These are phyloP conservation scores for Sakesphorus luctuosus DNA, from an alignment of 2,113 vertebrate genomes.

Conservation along the genomic window DNA sequence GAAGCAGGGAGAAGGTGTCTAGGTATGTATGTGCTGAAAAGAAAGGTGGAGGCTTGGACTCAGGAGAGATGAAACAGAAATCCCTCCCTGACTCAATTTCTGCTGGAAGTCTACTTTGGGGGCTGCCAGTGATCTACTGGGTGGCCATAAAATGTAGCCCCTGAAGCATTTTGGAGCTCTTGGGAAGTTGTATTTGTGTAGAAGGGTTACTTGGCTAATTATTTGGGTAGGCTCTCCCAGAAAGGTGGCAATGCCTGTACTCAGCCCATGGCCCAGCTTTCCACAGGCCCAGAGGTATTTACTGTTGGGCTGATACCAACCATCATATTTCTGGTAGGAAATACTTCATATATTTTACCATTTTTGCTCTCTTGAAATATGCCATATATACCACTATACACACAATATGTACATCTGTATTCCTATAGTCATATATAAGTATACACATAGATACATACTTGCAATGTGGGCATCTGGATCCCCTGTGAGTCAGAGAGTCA, in stretches of 20 bases:
- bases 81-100: background rate
- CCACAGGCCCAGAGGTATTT: background rate
- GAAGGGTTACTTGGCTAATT: background rate
- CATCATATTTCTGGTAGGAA: background rate
- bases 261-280: background rate
- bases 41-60: background rate
- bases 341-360: background rate
- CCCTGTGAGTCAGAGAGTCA: background rate
- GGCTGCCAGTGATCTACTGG: background rate
- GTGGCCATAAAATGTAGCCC: background rate
- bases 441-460: background rate
- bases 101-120: background rate
- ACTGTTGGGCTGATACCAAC: background rate
- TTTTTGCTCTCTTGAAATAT: background rate
- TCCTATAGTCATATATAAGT: background rate
- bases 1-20: background rate
- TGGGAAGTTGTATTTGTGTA: conserved; percentile 13
- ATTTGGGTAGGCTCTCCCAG: background rate
- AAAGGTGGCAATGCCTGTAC: background rate
- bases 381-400: background rate
- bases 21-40: background rate
- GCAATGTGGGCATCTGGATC: background rate
- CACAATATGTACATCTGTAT: background rate
- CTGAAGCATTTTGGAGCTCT: background rate
- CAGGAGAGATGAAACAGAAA: background rate